These are phyloP conservation scores for Mormyrops attenuatus DNA, from an alignment of 2,797 vertebrate species.

Conservation along the genomic window DNA sequence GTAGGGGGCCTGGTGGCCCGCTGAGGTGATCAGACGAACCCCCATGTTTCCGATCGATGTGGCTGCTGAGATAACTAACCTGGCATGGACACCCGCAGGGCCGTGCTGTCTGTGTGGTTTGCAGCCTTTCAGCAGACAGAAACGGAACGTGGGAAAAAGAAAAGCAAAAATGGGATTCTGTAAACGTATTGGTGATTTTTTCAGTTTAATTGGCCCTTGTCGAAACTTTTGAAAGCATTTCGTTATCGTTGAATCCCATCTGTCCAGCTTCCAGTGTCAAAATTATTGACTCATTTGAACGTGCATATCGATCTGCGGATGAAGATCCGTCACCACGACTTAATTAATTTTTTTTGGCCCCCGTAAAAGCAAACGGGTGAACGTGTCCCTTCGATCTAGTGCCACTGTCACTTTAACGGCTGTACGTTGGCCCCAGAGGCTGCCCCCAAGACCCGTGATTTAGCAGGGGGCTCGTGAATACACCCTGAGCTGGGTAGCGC, in stretches of 20 bases:
- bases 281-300: background rate
- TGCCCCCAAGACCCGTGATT: background rate
- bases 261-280: background rate
- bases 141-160: background rate
- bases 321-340: background rate
- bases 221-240: background rate
- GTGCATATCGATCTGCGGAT: background rate
- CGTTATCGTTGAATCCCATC: background rate
- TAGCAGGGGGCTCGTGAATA: background rate
- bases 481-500: background rate
- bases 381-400: background rate
- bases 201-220: background rate
- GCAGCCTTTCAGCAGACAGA: background rate
- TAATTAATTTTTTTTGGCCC: background rate
- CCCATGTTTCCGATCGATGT: background rate
- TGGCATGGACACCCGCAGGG: background rate
- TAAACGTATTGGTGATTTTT: background rate
- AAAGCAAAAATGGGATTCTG: background rate
- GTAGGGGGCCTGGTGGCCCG: background rate
- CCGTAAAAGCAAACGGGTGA: background rate
- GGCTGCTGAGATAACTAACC: background rate
- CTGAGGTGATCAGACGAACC: background rate
- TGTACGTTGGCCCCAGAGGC: background rate
- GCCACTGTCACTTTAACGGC: background rate
- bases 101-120: background rate